Percentiles rank a stretch among this genome's conserved stretches.
Evolutionary conservation across 2,113 vertebrate genomes (phyloP).

Genomic region (Ceyx cyanopectus): DNA sequence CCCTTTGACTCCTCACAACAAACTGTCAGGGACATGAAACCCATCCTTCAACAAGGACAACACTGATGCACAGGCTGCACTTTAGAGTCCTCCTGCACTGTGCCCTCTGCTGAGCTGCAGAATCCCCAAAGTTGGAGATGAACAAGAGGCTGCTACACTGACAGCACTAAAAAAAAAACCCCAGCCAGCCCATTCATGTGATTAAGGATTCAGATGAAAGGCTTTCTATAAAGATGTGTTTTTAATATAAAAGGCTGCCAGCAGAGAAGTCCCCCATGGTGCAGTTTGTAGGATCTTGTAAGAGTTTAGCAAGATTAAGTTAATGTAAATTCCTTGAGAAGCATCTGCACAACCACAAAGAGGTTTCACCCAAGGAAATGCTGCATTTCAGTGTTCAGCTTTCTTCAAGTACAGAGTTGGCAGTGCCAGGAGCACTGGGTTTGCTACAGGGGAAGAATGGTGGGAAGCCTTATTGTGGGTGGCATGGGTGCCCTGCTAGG

Average conservation of each 20-base stretch:
- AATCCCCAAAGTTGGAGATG: not conserved
- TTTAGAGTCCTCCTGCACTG: not conserved
- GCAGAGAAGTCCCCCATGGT: not conserved
- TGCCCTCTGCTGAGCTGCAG: not conserved
- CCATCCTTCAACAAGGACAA: not conserved
- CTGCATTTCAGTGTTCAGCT: not conserved
- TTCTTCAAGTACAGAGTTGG: not conserved
- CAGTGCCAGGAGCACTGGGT: not conserved
- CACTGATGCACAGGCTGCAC: not conserved
- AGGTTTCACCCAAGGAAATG: not conserved
- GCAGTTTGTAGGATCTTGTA: conserved; percentile 3
- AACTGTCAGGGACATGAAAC: not conserved
- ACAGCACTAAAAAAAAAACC: not conserved
- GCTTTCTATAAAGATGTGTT: not conserved
- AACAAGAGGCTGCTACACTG: not conserved
- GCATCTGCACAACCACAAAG: not conserved
- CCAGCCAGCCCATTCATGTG: not conserved
- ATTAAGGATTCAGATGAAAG: conserved; percentile 37
- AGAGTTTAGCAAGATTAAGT: conserved; percentile 43
- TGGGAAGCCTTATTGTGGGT: not conserved
- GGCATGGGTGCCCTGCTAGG: not conserved
- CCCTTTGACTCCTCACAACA: not conserved
- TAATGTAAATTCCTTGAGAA: conserved; percentile 11
- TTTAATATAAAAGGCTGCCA: conserved; percentile 27
- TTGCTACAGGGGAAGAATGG: not conserved